Conservation (phyloP, 2,888 invertebrate species). For the Idaea straminata region DNA sequence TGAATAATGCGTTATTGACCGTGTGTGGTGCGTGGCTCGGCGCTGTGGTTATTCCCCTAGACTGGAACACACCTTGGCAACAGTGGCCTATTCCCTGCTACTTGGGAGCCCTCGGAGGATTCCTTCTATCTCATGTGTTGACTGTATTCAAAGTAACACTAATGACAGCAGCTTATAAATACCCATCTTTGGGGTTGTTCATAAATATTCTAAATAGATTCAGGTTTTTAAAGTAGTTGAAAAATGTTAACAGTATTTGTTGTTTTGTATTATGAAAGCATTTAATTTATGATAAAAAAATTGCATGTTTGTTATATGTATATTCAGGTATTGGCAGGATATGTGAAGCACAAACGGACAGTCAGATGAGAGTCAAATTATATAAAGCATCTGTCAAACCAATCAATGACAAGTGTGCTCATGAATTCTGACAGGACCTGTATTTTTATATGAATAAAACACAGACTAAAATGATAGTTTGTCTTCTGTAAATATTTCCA, state of each 20-base stretch:
- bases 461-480: too few relatives aligned
- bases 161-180: slow-evolving; percentile 57
- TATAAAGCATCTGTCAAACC: too few relatives aligned
- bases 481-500: too few relatives aligned
- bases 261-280: slow-evolving; percentile 18
- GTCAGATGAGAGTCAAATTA: too few relatives aligned
- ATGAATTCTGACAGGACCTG: too few relatives aligned
- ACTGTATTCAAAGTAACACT: slow-evolving; percentile 70
- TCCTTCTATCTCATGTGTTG: slow-evolving; percentile 77
- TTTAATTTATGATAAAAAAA: slow-evolving; percentile 11
- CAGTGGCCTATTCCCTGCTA: slow-evolving; percentile 88
- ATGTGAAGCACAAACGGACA: neutral
- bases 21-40: slow-evolving; percentile 91
- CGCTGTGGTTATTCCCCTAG: slow-evolving; percentile 91
- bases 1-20: slow-evolving; percentile 78
- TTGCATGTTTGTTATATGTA: neutral
- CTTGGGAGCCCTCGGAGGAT: slow-evolving; percentile 84
- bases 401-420: too few relatives aligned
- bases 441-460: too few relatives aligned
- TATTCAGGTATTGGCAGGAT: slow-evolving; percentile 10
- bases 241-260: slow-evolving; percentile 13
- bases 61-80: slow-evolving; percentile 96
- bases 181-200: slow-evolving; percentile 54
- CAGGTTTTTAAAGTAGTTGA: slow-evolving; percentile 46
- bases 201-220: slow-evolving; percentile 53